Conservation (phyloP, 2,888 invertebrate genomes). For the Mimas tiliae region DNA sequence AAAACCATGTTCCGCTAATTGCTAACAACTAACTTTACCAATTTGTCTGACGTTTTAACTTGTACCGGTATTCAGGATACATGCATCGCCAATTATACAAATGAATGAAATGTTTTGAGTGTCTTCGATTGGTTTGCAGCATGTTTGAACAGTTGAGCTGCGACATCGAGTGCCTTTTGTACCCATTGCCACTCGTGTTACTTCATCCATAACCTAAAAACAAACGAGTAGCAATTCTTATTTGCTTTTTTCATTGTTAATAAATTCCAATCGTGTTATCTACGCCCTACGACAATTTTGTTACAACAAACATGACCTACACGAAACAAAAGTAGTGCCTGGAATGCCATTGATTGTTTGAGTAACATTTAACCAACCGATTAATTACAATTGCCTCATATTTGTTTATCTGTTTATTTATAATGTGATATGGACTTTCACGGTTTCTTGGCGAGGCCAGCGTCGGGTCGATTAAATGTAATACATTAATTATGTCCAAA, state of each 20-base stretch:
- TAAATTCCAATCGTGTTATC: constrained; percentile 36
- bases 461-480: neutral
- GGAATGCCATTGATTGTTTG: constrained; percentile 13
- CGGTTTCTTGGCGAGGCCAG: constrained; percentile 19
- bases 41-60: constrained; percentile 41
- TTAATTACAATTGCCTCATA: constrained; percentile 21
- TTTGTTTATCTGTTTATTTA: constrained; percentile 7
- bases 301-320: constrained; percentile 29
- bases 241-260: constrained; percentile 43
- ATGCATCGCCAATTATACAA: constrained; percentile 41
- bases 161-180: constrained; percentile 37
- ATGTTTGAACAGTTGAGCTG: constrained; percentile 51
- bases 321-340: constrained; percentile 20
- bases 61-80: constrained; percentile 42
- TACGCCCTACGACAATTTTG: constrained; percentile 27
- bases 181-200: constrained; percentile 35
- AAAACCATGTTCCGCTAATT: constrained; percentile 51
- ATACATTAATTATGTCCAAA: neutral
- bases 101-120: constrained; percentile 34
- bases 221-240: constrained; percentile 40
- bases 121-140: constrained; percentile 20
- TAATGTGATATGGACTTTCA: constrained; percentile 19
- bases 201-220: constrained; percentile 40
- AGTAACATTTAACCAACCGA: constrained; percentile 8
- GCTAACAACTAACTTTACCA: constrained; percentile 52